Conservation (phyloP, 2,888 invertebrate genomes). For the Antheraea yamamai region DNA sequence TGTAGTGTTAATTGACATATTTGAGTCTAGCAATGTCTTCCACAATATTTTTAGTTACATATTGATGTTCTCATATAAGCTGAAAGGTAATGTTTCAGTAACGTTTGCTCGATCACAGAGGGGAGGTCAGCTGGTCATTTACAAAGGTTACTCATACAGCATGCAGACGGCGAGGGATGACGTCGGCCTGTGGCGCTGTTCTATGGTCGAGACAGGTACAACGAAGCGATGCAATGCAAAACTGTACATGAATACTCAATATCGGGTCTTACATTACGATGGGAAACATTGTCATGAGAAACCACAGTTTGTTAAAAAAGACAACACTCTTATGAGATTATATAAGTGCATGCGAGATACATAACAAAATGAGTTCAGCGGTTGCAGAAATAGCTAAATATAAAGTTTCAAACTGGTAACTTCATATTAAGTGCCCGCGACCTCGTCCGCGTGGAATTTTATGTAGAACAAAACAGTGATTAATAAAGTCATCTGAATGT, state of each 20-base stretch:
- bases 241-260: not conserved
- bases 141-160: constrained; percentile 37
- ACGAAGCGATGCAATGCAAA: not conserved
- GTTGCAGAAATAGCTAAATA: no score
- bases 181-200: not conserved
- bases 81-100: constrained; percentile 45
- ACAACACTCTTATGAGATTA: not conserved
- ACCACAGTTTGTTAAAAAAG: not conserved
- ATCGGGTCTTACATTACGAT: not conserved
- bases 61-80: not conserved
- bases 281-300: not conserved
- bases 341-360: not conserved
- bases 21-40: not conserved
- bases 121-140: constrained; percentile 55
- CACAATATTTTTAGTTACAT: not conserved
- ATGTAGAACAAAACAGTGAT: no score
- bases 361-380: no score
- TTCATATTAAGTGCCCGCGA: no score
- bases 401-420: no score
- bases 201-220: not conserved
- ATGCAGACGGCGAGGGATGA: constrained; percentile 50
- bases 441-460: no score
- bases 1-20: not conserved
- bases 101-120: constrained; percentile 57
- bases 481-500: no score